Evolutionary conservation across 2,113 vertebrate species (phyloP), one percentile per base, ranked within the genome.

Genomic region (Microcebus ravelobensis): DNA sequence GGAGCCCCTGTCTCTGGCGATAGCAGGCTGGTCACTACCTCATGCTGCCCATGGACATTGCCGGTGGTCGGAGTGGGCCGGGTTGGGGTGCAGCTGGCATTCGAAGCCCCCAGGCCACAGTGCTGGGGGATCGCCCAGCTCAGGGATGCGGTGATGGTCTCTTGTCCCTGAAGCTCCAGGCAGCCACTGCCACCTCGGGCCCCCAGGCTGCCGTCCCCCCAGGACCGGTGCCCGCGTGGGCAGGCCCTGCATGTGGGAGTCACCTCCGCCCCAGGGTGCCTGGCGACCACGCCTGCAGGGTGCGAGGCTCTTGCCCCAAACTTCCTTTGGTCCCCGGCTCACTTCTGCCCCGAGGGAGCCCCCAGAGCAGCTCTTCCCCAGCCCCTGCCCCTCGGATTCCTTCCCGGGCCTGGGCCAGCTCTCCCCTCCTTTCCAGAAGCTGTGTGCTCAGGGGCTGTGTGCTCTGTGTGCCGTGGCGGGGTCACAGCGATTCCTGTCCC

Each of bases 31-130:
- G 27, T 63, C 61, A 29, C 27, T 3, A 29, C 61, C 61, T 63
- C 27, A 2, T 27, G 61, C 25, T 29, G 34, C 36, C 21, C 55
- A 7, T 0, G 0, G 59, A 39, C 25, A 3, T 65, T 3, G 27
- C 48, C 0, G 2, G 70, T 3, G 11, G 59, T 15, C 52, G 2
- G 52, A 63, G 70, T 2, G 0, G 36, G 18, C 25, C 18, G 2
- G 36, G 8, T 20, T 34, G 61, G 63, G 45, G 39, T 10, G 29
- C 27, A 23, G 23, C 31, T 82, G 15, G 25, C 3, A 0, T 36
- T 7, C 0, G 2, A 25, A 50, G 59, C 20, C 77, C 61, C 36
- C 1, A 3, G 20, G 52, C 36, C 12, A 0, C 25, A 20, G 34
- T 23, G 14, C 31, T 34, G 1, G 2, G 27, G 50, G 55, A 73